phyloP scores from a whole-genome alignment of 2,113 vertebrate genomes.

The Neoarius graeffei region DNA sequence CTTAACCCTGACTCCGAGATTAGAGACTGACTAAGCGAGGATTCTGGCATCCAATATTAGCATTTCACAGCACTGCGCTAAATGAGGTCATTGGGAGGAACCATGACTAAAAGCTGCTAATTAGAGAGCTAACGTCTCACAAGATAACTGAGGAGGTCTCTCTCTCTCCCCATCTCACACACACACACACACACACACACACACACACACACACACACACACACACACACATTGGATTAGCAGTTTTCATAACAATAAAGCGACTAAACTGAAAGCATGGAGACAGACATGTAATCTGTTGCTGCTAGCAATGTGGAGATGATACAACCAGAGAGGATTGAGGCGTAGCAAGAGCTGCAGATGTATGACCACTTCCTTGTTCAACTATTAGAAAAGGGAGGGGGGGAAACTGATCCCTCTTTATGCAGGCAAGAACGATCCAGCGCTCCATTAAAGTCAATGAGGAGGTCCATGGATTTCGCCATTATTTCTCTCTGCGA shows the following conservation, averaged over 20 bases:
- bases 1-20: slow-evolving; percentile 21
- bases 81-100: slow-evolving; percentile 59
- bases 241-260: slow-evolving; percentile 20
- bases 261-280: background rate
- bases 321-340: too few relatives aligned
- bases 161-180: background rate
- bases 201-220: slow-evolving; percentile 22
- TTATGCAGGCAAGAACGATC: too few relatives aligned
- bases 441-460: too few relatives aligned
- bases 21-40: slow-evolving; percentile 14
- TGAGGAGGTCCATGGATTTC: too few relatives aligned
- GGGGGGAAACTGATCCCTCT: too few relatives aligned
- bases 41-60: slow-evolving; percentile 16
- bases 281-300: background rate
- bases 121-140: slow-evolving; percentile 58
- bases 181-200: background rate
- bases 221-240: slow-evolving; percentile 9
- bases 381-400: too few relatives aligned
- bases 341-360: too few relatives aligned
- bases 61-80: slow-evolving; percentile 48
- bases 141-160: slow-evolving; percentile 22
- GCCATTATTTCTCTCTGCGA: too few relatives aligned
- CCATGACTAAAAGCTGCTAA: slow-evolving; percentile 67
- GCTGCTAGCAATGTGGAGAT: background rate
- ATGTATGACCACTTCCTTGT: too few relatives aligned